Evolutionary conservation across 2,113 vertebrate species (phyloP).

Genomic region (Psittacus erithacus): DNA sequence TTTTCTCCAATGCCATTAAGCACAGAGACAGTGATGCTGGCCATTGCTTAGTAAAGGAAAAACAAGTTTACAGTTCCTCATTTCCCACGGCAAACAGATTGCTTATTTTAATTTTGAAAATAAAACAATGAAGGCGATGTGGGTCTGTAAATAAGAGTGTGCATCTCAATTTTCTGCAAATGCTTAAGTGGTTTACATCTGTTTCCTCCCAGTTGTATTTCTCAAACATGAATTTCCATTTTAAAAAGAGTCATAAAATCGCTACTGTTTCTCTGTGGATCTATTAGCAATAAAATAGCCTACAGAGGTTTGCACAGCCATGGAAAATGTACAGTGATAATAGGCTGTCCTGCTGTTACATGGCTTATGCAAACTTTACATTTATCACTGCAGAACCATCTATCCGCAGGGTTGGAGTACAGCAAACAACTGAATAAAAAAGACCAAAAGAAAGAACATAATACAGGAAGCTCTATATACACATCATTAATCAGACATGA

Average conservation of each 20-base stretch:
- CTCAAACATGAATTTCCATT: slow-evolving; percentile 91
- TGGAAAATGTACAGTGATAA: slow-evolving; percentile 90
- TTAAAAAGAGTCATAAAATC: slow-evolving; percentile 89
- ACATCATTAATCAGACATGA: slow-evolving; percentile 86
- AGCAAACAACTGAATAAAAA: slow-evolving; percentile 82
- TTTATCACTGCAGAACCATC: slow-evolving; percentile 85
- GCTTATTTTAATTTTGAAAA: slow-evolving; percentile 85
- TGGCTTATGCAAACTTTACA: slow-evolving; percentile 89
- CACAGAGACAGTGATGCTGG: slow-evolving; percentile 53
- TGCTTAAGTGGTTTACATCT: slow-evolving; percentile 87
- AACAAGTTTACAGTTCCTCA: slow-evolving; percentile 77
- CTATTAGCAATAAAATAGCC: slow-evolving; percentile 90
- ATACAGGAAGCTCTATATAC: slow-evolving; percentile 76
- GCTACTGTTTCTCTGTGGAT: slow-evolving; percentile 87
- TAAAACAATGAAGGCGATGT: slow-evolving; percentile 76
- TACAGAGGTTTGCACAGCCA: slow-evolving; percentile 88
- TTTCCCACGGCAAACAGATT: slow-evolving; percentile 84
- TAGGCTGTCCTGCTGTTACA: slow-evolving; percentile 89
- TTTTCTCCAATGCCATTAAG: slow-evolving; percentile 73
- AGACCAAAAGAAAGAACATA: slow-evolving; percentile 78
- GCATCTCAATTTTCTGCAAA: slow-evolving; percentile 86
- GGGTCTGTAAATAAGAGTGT: slow-evolving; percentile 86
- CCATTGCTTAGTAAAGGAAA: slow-evolving; percentile 71
- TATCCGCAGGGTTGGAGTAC: slow-evolving; percentile 82
- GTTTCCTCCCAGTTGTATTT: slow-evolving; percentile 87